Evolutionary conservation across 2,888 invertebrate genomes (phyloP), one percentile per base, ranked within the genome.

Genomic region (Acrobasis repandana): DNA sequence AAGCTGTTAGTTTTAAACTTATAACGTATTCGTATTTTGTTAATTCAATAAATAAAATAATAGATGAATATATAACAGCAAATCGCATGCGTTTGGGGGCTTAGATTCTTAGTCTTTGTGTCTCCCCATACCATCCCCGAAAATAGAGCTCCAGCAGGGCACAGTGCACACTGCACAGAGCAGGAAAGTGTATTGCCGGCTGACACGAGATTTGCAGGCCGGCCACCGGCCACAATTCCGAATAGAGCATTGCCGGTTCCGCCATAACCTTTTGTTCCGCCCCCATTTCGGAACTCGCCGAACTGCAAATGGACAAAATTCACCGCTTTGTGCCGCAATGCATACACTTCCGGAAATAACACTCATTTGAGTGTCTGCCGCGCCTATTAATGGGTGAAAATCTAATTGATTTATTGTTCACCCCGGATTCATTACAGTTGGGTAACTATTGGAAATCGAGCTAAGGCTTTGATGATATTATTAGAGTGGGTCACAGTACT

Each of bases 291-390:
- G 80, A 82, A 80, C 75, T 78, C 73, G 78, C 77, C 76, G 80
- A 82, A 80, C 82, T 76, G 79, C 79, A 79, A 88, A 85, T 83
- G 80, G 77, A 77, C 79, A 85, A 82, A 81, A 86, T 83, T 79
- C 74, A 79, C 70, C 68, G 65, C 72, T 74, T 69, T 70, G 66
- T 69, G 71, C 69, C 72, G 66, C 70, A 66, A 67, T 70, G 72
- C 68, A 57, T 69, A 54, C 71, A 70, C 75, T 76, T 74, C 73
- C 76, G 75, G 80, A 77, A 75, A 82, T 82, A 75, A 79, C 77
- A 77, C 77, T 74, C 77, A 77, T 81, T 81, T 79, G 69, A 77
- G 71, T 69, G 71, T 70, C 74, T 72, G 70, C 74, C 72, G 66
- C 66, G 72, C 66, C 75, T 75, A 79, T 83, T 83, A 82, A 74